Conservation (phyloP, 2,888 invertebrate species). For the Cephus pulcher region DNA sequence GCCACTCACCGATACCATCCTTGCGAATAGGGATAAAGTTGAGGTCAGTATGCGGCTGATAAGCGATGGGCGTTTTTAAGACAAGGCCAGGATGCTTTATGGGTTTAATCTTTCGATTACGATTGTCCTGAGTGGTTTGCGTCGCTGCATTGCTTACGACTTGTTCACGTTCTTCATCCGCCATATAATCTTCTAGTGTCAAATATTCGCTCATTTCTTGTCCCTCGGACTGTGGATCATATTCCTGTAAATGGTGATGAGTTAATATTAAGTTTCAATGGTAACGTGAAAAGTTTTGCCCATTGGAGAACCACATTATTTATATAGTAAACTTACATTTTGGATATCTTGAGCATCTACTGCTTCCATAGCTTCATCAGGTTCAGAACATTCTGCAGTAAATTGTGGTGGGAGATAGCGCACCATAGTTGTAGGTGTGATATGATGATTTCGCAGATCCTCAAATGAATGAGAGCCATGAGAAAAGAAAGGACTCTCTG, state of each 20-base stretch:
- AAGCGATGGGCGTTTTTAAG: constrained; percentile 82
- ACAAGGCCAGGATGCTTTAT: constrained; percentile 80
- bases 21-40: constrained; percentile 89
- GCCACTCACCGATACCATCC: constrained; percentile 86
- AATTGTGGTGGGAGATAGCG: constrained; percentile 60
- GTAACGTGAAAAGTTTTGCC: neutral
- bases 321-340: constrained; percentile 42
- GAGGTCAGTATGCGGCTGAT: constrained; percentile 83
- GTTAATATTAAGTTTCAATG: constrained; percentile 7
- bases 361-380: constrained; percentile 62
- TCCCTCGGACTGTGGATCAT: constrained; percentile 52
- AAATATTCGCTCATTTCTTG: constrained; percentile 64
- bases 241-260: constrained; percentile 43
- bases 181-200: constrained; percentile 66
- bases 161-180: constrained; percentile 66
- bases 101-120: constrained; percentile 77
- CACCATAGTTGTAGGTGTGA: constrained; percentile 61
- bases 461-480: constrained; percentile 59
- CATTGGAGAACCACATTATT: neutral
- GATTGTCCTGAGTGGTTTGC: constrained; percentile 70
- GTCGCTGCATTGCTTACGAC: constrained; percentile 70
- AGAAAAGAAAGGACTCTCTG: constrained; percentile 60
- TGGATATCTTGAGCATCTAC: constrained; percentile 59
- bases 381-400: constrained; percentile 60
- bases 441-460: constrained; percentile 61